Base-by-base conservation (phyloP, 64 coral and sea anemone species). In the Hydrozoanthus tunicans region DNA sequence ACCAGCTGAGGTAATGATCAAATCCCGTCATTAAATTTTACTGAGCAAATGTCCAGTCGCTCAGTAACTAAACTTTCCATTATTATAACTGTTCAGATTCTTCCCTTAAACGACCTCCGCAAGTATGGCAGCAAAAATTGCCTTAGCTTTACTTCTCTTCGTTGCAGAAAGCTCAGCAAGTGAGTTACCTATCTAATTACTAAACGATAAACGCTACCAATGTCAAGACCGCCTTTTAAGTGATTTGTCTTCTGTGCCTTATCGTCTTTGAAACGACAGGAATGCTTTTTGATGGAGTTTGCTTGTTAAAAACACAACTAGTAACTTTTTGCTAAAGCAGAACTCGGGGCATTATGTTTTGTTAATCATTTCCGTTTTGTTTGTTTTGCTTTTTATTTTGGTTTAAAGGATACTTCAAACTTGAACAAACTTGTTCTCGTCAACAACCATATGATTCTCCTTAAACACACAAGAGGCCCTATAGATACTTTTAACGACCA, bases 391-490 rank as follows among this genome's bases (percentile, higher is more conserved):
- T 78, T 78, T 51, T 7, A 56, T 15, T 17, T 78, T 52, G 55
- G 76, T 78, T 78, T 52, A 56, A 78, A 78, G 43, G 75, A 53
- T 78, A 78, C 32, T 15, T 5, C 17, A 78, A 78, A 78, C 53
- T 53, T 78, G 13, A 6, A 78, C 51, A 78, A 72, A 24, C 32
- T 9, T 54, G 43, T 54, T 17, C 55, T 78, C 13, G 53, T 78
- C 75, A 56, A 57, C 12, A 78, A 51, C 76, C 13, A 54, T 78
- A 53, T 14, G 17, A 6, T 57, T 78, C 43, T 54, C 10, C 6
- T 9, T 66, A 5, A 66, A 66, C 12, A 66, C 17, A 66, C 12
- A 57, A 78, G 9, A 54, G 32, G 32, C 32, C 0, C 32, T 6
- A 14, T 1, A 54, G 76, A 15, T 78, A 57, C 43, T 51, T 78